Conservation (phyloP, 2,113 vertebrate species). For the Acanthochromis polyacanthus region DNA sequence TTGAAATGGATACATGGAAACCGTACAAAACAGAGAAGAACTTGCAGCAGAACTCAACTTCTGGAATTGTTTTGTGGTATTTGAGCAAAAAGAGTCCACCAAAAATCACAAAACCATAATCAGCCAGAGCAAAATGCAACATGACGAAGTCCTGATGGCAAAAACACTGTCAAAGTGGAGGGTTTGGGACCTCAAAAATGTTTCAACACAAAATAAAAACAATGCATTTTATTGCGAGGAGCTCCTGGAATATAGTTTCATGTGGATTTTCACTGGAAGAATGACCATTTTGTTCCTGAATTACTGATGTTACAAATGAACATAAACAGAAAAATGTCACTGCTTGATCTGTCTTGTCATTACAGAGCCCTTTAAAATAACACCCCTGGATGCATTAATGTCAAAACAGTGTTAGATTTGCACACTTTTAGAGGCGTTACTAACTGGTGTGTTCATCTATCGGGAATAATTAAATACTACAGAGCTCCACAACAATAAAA, state of each 20-base stretch:
- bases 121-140: constrained; percentile 10
- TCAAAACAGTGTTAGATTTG: constrained; percentile 8
- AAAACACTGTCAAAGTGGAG: not conserved
- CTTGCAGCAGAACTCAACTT: constrained; percentile 16
- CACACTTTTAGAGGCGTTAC: constrained; percentile 4
- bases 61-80: constrained; percentile 28
- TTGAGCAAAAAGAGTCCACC: constrained; percentile 27
- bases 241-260: not conserved
- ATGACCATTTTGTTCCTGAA: constrained; percentile 6
- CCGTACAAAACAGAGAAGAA: constrained; percentile 6
- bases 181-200: not conserved
- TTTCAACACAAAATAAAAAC: not conserved
- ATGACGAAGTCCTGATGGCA: not conserved
- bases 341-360: not conserved
- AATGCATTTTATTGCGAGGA: constrained; percentile 10
- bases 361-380: not conserved
- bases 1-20: constrained; percentile 24
- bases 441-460: constrained; percentile 1
- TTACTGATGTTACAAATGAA: constrained; percentile 22
- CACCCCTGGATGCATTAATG: constrained; percentile 7
- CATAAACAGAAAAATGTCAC: not conserved
- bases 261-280: not conserved
- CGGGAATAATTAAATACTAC: constrained; percentile 8
- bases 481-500: constrained; percentile 31
- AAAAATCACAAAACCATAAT: constrained; percentile 10